These are phyloP conservation scores for Drosophila gunungcola DNA, from an alignment of 1,140 invertebrate genomes.

Conservation along the genomic window DNA sequence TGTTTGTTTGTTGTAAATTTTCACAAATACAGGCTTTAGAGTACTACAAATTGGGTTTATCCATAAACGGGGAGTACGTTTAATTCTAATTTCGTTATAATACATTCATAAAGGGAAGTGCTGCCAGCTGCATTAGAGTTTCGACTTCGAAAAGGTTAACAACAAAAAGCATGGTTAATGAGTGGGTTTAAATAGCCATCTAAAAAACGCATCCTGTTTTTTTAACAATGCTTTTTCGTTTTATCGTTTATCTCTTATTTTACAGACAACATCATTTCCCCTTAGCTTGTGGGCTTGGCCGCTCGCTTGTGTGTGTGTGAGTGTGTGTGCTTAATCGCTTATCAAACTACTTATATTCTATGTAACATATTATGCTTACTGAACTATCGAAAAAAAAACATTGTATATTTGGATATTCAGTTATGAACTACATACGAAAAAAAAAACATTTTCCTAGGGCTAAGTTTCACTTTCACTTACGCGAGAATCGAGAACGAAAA, in stretches of 20 bases:
- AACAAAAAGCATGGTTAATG: neutral
- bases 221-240: constrained; percentile 12
- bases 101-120: constrained; percentile 64
- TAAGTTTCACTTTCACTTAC: constrained; percentile 27
- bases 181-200: neutral
- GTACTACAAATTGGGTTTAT: constrained; percentile 17
- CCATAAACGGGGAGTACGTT: constrained; percentile 6
- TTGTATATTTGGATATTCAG: constrained; percentile 66
- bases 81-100: constrained; percentile 22
- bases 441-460: constrained; percentile 45
- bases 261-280: constrained; percentile 39
- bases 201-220: neutral
- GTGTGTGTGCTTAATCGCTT: constrained; percentile 3
- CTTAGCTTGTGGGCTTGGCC: constrained; percentile 58
- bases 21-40: constrained; percentile 36
- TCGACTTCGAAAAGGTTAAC: neutral
- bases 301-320: constrained; percentile 19
- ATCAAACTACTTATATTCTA: constrained; percentile 23
- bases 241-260: constrained; percentile 15
- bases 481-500: neutral
- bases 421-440: constrained; percentile 17
- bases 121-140: constrained; percentile 38
- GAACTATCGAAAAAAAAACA: constrained; percentile 48
- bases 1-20: constrained; percentile 32
- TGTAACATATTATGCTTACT: constrained; percentile 48